These are phyloP conservation scores for Pygathrix nemaeus DNA, from an alignment of 2,113 vertebrate species.

Conservation along the genomic window DNA sequence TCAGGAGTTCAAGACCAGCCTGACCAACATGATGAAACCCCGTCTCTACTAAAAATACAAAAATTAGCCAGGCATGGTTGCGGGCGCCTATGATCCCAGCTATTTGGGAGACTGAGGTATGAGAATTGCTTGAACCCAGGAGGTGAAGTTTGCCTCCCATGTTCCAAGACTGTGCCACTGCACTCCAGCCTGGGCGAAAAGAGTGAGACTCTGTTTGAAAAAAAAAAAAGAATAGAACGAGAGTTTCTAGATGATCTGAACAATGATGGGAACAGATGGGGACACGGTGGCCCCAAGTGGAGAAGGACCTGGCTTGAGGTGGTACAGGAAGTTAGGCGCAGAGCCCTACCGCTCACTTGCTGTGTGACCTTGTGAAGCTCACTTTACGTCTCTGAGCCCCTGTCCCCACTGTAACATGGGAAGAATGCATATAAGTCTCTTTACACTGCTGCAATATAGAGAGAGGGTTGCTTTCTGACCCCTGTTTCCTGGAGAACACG, in stretches of 20 bases:
- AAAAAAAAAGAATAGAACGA: background rate
- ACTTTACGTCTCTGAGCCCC: background rate
- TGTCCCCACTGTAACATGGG: accelerated
- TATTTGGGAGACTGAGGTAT: too few relatives aligned
- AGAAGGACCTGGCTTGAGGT: background rate
- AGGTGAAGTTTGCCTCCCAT: too few relatives aligned
- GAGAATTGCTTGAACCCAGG: too few relatives aligned
- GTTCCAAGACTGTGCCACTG: too few relatives aligned
- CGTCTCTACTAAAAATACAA: too few relatives aligned
- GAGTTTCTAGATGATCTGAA: background rate
- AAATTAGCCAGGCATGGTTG: too few relatives aligned
- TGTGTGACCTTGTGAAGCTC: background rate
- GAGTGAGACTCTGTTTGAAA: too few relatives aligned
- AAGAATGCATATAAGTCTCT: background rate
- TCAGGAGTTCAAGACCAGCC: too few relatives aligned
- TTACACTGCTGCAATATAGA: background rate
- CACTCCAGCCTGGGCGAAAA: too few relatives aligned
- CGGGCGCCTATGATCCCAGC: too few relatives aligned
- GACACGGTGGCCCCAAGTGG: background rate
- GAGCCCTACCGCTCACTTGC: background rate
- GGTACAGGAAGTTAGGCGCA: background rate
- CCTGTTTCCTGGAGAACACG: background rate
- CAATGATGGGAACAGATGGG: background rate
- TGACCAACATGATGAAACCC: too few relatives aligned
- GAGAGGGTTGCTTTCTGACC: background rate